Evolutionary conservation across 1,140 invertebrate genomes (phyloP).

Genomic region (Bombus waltoni): DNA sequence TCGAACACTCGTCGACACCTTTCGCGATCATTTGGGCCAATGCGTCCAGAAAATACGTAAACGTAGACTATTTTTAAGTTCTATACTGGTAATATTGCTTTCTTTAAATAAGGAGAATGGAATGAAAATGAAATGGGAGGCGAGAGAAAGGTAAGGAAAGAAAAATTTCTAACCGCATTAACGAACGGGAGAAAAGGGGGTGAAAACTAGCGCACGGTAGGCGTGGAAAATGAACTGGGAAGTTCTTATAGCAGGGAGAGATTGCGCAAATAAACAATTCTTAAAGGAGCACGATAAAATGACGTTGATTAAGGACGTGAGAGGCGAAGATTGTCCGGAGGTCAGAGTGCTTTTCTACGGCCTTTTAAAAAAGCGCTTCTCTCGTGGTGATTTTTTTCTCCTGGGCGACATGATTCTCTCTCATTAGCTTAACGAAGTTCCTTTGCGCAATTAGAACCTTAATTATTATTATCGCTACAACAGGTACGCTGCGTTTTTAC

Average conservation of each 20-base stretch:
- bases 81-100: too few species aligned
- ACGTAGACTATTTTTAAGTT: too few species aligned
- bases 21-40: too few species aligned
- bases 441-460: conserved; percentile 45
- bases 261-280: conserved; percentile 7
- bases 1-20: too few species aligned
- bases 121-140: neutral
- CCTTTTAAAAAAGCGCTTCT: neutral
- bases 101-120: neutral
- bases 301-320: conserved; percentile 35
- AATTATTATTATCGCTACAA: conserved; percentile 45
- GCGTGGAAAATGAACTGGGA: conserved; percentile 3
- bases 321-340: neutral
- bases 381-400: conserved; percentile 10
- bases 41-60: too few species aligned
- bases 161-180: conserved; percentile 12
- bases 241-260: conserved; percentile 11
- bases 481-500: neutral
- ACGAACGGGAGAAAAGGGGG: neutral
- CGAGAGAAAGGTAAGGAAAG: neutral
- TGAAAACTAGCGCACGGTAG: neutral
- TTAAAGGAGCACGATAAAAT: conserved; percentile 10
- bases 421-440: conserved; percentile 50
- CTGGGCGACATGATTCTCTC: neutral
- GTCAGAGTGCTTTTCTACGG: neutral